Conservation (phyloP, 2,113 vertebrate genomes). For the Nibea albiflora region DNA sequence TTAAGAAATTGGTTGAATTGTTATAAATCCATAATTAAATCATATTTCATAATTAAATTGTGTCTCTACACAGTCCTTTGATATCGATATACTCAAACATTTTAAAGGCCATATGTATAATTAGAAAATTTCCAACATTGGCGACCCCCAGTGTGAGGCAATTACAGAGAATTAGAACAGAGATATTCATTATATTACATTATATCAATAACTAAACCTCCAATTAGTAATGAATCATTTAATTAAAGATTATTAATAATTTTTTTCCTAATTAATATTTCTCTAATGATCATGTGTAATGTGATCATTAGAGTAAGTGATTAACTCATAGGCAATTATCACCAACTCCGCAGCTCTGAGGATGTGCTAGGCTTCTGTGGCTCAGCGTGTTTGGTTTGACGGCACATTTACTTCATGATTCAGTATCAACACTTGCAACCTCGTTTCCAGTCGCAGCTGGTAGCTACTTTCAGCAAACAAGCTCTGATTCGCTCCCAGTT, state of each 20-base stretch:
- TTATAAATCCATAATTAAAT: background rate
- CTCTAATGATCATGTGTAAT: background rate
- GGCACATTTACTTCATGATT: background rate
- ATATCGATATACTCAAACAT: background rate
- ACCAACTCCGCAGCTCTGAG: background rate
- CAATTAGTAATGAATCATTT: conserved; percentile 16
- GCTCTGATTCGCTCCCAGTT: background rate
- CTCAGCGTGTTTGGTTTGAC: background rate
- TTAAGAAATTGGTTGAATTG: background rate
- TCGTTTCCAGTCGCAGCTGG: background rate
- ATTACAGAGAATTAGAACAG: background rate
- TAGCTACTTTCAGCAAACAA: background rate
- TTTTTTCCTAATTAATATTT: background rate
- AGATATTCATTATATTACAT: conserved; percentile 2
- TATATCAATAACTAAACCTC: conserved; percentile 11
- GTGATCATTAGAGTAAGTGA: background rate
- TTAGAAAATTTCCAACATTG: background rate
- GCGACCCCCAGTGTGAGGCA: background rate
- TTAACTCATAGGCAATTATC: conserved; percentile 4
- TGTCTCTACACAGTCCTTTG: background rate
- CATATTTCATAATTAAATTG: background rate
- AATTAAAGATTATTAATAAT: conserved; percentile 1
- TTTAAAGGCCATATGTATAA: background rate
- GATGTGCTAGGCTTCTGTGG: background rate
- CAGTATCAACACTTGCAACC: background rate